A percentile compares a stretch with the other conserved stretches of the same genome.
Evolutionary conservation across 1,140 invertebrate genomes (phyloP).

Genomic region (Hormaphis cornu): DNA sequence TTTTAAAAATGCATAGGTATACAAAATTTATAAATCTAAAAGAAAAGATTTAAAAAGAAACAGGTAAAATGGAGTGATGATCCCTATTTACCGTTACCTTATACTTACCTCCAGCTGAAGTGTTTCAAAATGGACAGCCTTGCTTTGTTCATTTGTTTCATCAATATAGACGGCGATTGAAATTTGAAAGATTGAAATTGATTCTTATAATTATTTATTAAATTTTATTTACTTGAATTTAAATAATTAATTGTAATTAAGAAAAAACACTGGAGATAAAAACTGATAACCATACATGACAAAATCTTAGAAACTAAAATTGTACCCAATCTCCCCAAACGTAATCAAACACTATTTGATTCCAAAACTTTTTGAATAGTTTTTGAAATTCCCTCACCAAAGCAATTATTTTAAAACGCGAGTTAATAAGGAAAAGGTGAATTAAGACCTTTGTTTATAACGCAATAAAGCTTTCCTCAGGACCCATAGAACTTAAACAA

Average conservation of each 20-base stretch:
- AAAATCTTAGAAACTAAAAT: background rate
- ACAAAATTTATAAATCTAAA: background rate
- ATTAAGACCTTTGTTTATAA: conserved; percentile 12
- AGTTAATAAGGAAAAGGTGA: background rate
- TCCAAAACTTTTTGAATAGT: too few species aligned
- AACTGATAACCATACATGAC: conserved; percentile 6
- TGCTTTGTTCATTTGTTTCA: too few species aligned
- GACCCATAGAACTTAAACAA: conserved; percentile 24
- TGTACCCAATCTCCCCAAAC: background rate
- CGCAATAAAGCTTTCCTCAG: background rate
- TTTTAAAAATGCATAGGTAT: background rate
- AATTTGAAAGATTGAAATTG: too few species aligned
- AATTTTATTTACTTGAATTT: too few species aligned
- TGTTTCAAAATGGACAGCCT: too few species aligned
- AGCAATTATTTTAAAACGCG: background rate
- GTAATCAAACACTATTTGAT: background rate
- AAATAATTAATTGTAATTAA: background rate
- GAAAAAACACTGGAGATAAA: background rate
- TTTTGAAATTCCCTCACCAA: background rate
- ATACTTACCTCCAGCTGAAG: conserved; percentile 7
- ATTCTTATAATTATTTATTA: too few species aligned
- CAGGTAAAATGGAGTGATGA: background rate
- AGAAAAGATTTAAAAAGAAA: background rate
- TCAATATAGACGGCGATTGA: too few species aligned
- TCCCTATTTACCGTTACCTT: conserved; percentile 31